Evolutionary conservation across 2,113 vertebrate genomes (phyloP).

Genomic region (Cyprinodon variegatus): DNA sequence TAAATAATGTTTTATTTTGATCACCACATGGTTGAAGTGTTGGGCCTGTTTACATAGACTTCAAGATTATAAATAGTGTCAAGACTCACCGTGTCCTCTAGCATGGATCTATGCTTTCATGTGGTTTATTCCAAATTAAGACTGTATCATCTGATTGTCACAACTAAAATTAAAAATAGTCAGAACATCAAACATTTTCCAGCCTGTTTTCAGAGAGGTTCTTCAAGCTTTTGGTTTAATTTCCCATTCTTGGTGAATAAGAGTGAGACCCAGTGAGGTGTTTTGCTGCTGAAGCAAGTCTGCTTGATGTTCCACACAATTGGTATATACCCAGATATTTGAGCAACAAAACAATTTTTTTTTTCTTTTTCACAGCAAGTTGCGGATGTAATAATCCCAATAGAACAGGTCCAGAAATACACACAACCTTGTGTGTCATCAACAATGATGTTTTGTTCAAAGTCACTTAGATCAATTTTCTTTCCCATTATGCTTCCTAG

Average conservation of each 20-base stretch:
- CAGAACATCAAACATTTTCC: background rate
- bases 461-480: background rate
- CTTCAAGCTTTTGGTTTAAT: background rate
- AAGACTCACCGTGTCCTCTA: too few species aligned
- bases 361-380: background rate
- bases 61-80: too few species aligned
- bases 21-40: too few species aligned
- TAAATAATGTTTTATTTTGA: too few species aligned
- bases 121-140: background rate
- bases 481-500: background rate
- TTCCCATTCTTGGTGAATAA: background rate
- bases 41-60: too few species aligned
- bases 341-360: background rate
- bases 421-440: background rate
- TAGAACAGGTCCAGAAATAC: background rate
- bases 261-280: background rate
- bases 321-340: background rate
- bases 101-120: background rate
- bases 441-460: background rate
- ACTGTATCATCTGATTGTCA: background rate
- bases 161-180: background rate
- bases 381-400: background rate
- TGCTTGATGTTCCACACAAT: background rate
- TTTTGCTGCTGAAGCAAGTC: background rate
- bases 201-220: background rate